A percentile compares a stretch with the other conserved stretches of the same genome.
Conservation (phyloP, 2,797 vertebrate genomes). For the Bradypodion ventrale region DNA sequence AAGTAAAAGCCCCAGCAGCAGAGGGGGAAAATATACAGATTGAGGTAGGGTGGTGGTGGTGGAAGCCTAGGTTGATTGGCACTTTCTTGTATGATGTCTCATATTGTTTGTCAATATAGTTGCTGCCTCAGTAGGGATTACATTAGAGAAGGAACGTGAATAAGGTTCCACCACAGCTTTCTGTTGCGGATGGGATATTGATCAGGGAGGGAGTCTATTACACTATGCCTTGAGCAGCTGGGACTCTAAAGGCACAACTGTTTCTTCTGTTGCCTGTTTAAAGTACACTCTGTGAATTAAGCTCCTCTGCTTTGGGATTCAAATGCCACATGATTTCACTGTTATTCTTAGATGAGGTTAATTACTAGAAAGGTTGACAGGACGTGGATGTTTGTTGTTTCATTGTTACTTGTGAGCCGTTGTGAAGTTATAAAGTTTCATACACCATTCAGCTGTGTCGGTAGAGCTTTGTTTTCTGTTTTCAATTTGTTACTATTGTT, state of each 20-base stretch:
- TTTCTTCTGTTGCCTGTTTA: neutral
- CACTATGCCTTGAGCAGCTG: neutral
- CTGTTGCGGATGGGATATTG: too few species aligned
- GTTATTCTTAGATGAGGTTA: neutral
- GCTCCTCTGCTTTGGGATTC: neutral
- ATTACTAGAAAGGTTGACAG: neutral
- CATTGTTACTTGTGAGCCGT: neutral
- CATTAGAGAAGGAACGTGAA: too few species aligned
- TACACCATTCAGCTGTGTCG: neutral
- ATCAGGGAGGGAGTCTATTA: too few species aligned
- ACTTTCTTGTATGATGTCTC: too few species aligned
- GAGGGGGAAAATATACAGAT: too few species aligned
- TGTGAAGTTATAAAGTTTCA: neutral
- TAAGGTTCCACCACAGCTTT: too few species aligned
- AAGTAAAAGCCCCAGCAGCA: too few species aligned
- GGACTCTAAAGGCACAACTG: neutral
- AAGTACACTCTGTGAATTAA: neutral
- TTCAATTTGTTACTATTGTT: too few species aligned
- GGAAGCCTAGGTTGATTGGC: too few species aligned
- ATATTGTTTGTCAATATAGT: too few species aligned
- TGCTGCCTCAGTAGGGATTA: too few species aligned
- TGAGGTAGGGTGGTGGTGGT: too few species aligned
- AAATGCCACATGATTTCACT: neutral
- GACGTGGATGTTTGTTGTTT: neutral
- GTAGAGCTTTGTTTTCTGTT: neutral